phyloP scores from a whole-genome alignment of 2,113 vertebrate species.

The Ophthalmolycus amberensis region DNA sequence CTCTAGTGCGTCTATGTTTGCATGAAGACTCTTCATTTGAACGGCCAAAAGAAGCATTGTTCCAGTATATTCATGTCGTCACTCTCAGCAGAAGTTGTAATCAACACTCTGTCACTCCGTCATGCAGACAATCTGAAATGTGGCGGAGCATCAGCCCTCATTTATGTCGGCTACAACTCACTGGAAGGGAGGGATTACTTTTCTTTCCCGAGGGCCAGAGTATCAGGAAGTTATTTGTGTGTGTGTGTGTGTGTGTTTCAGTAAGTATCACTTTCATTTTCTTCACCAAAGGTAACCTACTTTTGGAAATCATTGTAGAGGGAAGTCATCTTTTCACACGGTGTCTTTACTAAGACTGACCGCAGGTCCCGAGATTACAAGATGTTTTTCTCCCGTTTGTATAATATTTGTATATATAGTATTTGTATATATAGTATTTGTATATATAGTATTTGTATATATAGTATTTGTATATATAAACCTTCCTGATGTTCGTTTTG shows the following conservation, averaged over 20 bases:
- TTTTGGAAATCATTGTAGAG: background rate
- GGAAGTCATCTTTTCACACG: background rate
- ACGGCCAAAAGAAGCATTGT: background rate
- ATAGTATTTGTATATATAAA: too few relatives aligned
- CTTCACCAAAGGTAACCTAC: background rate
- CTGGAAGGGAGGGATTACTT: background rate
- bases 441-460: too few relatives aligned
- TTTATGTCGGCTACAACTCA: background rate
- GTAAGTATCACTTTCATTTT: background rate
- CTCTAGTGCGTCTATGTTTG: background rate
- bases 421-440: too few relatives aligned
- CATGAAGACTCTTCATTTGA: background rate
- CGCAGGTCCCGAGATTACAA: too few relatives aligned
- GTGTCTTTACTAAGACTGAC: background rate
- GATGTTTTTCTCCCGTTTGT: too few relatives aligned
- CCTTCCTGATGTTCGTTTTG: background rate
- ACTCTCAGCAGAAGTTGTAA: background rate
- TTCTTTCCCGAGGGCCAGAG: background rate
- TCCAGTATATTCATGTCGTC: background rate
- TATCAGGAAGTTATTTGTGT: conserved; percentile 7
- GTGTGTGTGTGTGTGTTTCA: background rate
- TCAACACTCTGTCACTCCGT: background rate
- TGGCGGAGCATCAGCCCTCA: background rate
- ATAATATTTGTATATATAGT: too few relatives aligned
- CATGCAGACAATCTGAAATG: background rate